These are phyloP conservation scores for Anhinga anhinga DNA, from an alignment of 2,113 vertebrate species.

Conservation along the genomic window DNA sequence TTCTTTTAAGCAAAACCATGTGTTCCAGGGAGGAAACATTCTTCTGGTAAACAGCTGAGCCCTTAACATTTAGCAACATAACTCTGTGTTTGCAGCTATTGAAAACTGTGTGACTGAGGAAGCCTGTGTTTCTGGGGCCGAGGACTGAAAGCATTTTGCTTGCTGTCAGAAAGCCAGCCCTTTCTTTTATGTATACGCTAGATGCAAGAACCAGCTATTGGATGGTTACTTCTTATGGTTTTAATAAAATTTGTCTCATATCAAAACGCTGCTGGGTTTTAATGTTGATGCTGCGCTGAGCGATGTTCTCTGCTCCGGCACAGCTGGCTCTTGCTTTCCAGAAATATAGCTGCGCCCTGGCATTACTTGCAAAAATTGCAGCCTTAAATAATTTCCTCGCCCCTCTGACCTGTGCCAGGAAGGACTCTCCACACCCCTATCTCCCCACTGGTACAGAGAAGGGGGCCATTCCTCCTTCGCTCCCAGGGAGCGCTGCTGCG, in stretches of 20 bases:
- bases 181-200: background rate
- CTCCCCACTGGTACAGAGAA: background rate
- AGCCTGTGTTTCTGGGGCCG: conserved; percentile 22
- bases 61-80: conserved; percentile 62
- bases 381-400: background rate
- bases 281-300: background rate
- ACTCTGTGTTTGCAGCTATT: conserved; percentile 51
- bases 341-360: background rate
- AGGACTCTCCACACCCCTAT: background rate
- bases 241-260: conserved; percentile 40
- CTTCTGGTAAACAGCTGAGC: conserved; percentile 66
- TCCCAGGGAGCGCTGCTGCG: background rate
- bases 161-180: conserved; percentile 35
- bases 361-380: conserved; percentile 22
- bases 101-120: conserved; percentile 46
- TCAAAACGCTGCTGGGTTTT: conserved; percentile 12
- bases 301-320: background rate
- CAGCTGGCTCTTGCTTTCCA: conserved; percentile 41
- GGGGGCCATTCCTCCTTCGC: background rate
- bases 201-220: conserved; percentile 39
- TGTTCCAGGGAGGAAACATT: conserved; percentile 57
- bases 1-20: conserved; percentile 67
- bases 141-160: conserved; percentile 46
- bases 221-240: conserved; percentile 29
- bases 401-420: background rate